Conservation (phyloP, 2,113 vertebrate genomes). For the Phoenicopterus ruber region DNA sequence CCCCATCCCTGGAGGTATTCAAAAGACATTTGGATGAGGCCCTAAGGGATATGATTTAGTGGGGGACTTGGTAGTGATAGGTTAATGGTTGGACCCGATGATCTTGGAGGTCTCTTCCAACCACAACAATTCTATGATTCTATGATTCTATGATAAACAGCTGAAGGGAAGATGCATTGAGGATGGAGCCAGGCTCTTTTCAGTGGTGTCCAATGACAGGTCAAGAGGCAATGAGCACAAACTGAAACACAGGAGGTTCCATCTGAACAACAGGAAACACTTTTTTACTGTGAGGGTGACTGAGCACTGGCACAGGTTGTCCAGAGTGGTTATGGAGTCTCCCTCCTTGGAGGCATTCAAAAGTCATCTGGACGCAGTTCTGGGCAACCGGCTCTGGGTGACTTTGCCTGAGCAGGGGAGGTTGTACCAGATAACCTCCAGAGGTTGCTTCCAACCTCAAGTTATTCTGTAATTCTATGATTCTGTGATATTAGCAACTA, state of each 20-base stretch:
- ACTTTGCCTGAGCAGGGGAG: neutral
- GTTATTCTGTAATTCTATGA: neutral
- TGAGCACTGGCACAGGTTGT: neutral
- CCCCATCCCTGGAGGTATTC: no score
- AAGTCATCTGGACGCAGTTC: neutral
- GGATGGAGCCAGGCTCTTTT: neutral
- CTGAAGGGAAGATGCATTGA: neutral
- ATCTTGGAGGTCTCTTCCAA: no score
- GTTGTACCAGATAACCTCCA: neutral
- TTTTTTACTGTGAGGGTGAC: neutral
- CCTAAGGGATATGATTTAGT: no score
- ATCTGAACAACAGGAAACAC: neutral
- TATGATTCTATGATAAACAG: neutral
- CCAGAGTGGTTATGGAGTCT: neutral
- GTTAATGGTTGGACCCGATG: no score
- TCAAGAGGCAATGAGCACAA: neutral
- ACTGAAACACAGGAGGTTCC: neutral
- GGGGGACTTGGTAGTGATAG: no score
- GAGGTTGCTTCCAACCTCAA: neutral
- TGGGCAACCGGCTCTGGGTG: neutral
- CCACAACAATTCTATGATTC: no score
- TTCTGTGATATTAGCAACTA: neutral
- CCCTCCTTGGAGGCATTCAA: neutral
- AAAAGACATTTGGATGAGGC: no score
- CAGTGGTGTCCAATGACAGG: neutral